phyloP scores from a whole-genome alignment of 2,888 invertebrate species.

The Andrena flavipes region DNA sequence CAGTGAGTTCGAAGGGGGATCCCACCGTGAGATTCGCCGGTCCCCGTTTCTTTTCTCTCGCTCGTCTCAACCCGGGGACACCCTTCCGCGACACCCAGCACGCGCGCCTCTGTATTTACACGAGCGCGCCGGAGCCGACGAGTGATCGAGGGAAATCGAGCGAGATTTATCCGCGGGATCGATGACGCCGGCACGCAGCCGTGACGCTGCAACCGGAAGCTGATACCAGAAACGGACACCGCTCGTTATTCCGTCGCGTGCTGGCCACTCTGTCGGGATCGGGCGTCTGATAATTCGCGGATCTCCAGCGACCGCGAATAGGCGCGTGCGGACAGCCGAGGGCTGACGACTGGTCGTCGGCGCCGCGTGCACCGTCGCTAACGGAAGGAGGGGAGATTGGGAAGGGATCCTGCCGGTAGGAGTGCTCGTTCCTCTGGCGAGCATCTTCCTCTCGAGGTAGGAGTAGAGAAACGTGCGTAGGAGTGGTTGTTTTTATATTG shows the following conservation, averaged over 20 bases:
- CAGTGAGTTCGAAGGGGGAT: neutral
- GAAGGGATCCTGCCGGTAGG: constrained; percentile 29
- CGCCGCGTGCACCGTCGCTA: constrained; percentile 33
- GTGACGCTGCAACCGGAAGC: constrained; percentile 45
- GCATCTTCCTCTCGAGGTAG: constrained; percentile 24
- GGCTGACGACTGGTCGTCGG: constrained; percentile 21
- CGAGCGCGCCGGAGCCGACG: too few species aligned
- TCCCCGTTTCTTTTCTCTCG: too few species aligned
- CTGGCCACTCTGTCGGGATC: neutral
- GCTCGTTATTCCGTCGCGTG: constrained; percentile 25
- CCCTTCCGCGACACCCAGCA: too few species aligned
- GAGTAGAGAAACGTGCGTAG: neutral
- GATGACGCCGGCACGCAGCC: constrained; percentile 41
- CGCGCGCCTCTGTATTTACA: too few species aligned
- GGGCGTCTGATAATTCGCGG: neutral
- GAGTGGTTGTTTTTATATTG: neutral
- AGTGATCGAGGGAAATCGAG: constrained; percentile 31
- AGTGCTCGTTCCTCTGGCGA: constrained; percentile 28
- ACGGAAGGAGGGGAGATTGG: neutral
- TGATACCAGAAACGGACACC: constrained; percentile 35
- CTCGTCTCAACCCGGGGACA: too few species aligned
- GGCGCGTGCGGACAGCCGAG: constrained; percentile 1
- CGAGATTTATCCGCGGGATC: constrained; percentile 42
- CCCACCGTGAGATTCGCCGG: neutral
- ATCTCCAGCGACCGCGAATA: constrained; percentile 9